Evolutionary conservation across 2,888 invertebrate genomes (phyloP).

Genomic region (Falcaria lacertinaria): DNA sequence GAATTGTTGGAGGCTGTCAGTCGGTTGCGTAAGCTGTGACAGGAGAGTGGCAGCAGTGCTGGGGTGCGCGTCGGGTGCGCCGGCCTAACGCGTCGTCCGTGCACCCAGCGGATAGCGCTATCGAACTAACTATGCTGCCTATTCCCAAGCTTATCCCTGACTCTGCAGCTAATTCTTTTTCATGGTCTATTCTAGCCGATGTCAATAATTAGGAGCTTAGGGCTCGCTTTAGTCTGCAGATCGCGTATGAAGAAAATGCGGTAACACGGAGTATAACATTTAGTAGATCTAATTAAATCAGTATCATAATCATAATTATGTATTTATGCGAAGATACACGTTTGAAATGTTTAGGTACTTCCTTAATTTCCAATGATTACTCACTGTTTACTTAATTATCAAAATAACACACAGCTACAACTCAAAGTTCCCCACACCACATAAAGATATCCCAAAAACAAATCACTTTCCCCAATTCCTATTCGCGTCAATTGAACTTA

Average conservation of each 20-base stretch:
- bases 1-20: conserved; percentile 76
- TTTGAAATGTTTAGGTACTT: too few species aligned
- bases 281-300: too few species aligned
- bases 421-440: conserved; percentile 4
- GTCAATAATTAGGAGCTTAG: too few species aligned
- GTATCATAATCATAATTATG: too few species aligned
- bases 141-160: neutral
- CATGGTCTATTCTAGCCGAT: neutral
- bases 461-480: conserved; percentile 6
- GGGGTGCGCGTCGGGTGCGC: conserved; percentile 51
- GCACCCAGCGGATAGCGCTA: conserved; percentile 37
- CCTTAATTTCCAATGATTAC: too few species aligned
- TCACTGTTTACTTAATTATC: too few species aligned
- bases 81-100: conserved; percentile 10
- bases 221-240: too few species aligned
- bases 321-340: too few species aligned
- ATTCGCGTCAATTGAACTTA: conserved; percentile 23
- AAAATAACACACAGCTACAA: neutral
- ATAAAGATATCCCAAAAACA: neutral
- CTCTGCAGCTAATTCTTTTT: neutral
- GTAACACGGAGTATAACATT: too few species aligned
- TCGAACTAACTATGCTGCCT: conserved; percentile 13
- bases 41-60: conserved; percentile 70
- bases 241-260: too few species aligned
- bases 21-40: conserved; percentile 77